Base-by-base conservation (phyloP, 2,888 invertebrate genomes). In the Trachelus iudaicus region DNA sequence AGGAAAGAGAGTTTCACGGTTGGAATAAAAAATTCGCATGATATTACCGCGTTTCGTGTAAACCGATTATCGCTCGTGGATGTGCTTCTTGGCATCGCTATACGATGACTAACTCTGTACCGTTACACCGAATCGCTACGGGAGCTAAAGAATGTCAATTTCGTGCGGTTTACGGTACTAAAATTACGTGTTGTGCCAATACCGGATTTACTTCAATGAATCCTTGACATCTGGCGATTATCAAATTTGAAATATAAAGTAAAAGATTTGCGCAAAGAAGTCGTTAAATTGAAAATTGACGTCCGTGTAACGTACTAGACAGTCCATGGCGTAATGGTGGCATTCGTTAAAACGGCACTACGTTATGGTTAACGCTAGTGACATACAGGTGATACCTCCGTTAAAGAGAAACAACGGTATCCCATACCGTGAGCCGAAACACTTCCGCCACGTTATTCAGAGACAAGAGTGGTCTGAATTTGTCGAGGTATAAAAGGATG, bases 101-200 rank as follows among this genome's bases (percentile, higher is more conserved):
- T 79, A 79, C 87, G 87, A 90, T 89, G 88, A 89, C 86, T 88
- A 89, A 90, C 88, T 88, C 86, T 86, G 85, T 91, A 90, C 91
- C 91, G 91, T 91, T 91, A 90, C 81, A 80, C 83, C 86, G 87
- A 88, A 90, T 90, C 89, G 87, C 84, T 86, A 83, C 83, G 85
- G 83, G 85, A 85, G 83, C 86, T 84, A 85, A 85, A 87, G 89
- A 90, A 90, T 90, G 89, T 88, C 89, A 89, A 89, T 90, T 90
- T 90, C 86, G 86, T 87, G 86, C 87, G 89, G 89, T 88, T 89
- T 89, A 90, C 90, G 89, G 90, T 89, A 89, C 89, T 89, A 76
- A 85, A 87, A 89, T 89, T 85, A 83, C 86, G 84, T 84, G 85
- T 86, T 85, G 85, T 83, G 80, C 56, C 56, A 56, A 56, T 56